Conservation (phyloP, 2,113 vertebrate genomes). For the Oncorhynchus keta region DNA sequence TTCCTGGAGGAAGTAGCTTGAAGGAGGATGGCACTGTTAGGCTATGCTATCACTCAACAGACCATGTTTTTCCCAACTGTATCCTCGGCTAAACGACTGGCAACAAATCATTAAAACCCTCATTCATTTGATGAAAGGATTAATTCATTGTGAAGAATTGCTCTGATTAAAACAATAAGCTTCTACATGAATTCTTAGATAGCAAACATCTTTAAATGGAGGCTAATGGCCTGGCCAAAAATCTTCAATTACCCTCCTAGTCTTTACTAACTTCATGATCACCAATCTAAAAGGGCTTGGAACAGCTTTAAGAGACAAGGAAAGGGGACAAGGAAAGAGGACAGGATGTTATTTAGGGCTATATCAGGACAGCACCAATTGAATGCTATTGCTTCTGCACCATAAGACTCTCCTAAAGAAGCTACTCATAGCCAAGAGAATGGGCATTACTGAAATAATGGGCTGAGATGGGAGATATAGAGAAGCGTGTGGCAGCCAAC, state of each 20-base stretch:
- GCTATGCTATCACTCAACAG: neutral
- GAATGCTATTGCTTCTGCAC: neutral
- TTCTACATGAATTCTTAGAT: conserved; percentile 15
- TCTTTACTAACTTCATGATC: neutral
- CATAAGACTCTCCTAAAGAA: conserved; percentile 8
- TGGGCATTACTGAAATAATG: conserved; percentile 36
- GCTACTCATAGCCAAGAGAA: conserved; percentile 32
- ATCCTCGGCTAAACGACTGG: conserved; percentile 25
- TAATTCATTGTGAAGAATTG: conserved; percentile 31
- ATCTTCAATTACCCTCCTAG: neutral
- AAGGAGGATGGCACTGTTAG: conserved; percentile 5
- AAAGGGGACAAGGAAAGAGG: conserved; percentile 9
- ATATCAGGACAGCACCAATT: neutral
- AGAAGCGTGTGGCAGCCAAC: conserved; percentile 17
- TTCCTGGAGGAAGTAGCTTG: conserved; percentile 20
- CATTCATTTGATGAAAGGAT: conserved; percentile 58
- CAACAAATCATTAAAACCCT: conserved; percentile 47
- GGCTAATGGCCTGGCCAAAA: neutral
- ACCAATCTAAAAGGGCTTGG: neutral
- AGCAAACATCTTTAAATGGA: neutral
- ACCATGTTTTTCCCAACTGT: neutral
- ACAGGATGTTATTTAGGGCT: no score
- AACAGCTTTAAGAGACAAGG: conserved; percentile 14
- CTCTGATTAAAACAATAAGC: conserved; percentile 40
- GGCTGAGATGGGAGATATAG: conserved; percentile 45